A percentile compares a stretch with the other conserved stretches of the same genome.
Evolutionary conservation across 2,797 vertebrate genomes (phyloP).

Genomic region (Propithecus deckenii): DNA sequence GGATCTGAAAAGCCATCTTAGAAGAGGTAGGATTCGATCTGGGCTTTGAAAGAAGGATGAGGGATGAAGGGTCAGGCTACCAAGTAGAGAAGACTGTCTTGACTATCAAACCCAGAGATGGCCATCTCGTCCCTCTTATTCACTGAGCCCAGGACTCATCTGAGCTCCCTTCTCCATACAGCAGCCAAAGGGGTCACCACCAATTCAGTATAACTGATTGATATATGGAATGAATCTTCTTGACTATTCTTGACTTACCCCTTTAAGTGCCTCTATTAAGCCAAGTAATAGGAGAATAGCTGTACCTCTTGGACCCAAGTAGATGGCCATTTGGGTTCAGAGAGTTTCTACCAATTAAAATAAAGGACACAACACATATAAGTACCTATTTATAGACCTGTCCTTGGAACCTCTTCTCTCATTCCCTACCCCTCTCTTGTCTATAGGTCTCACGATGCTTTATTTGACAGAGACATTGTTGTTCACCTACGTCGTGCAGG

Average conservation of each 20-base stretch:
- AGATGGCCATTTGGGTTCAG: background rate
- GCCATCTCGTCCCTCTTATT: background rate
- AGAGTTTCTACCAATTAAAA: slow-evolving; percentile 24
- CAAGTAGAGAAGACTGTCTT: background rate
- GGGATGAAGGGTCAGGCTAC: background rate
- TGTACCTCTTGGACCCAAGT: background rate
- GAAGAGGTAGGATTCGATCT: background rate
- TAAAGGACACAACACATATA: background rate
- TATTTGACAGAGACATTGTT: background rate
- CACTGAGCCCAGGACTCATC: background rate
- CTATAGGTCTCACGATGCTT: background rate
- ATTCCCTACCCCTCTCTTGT: background rate
- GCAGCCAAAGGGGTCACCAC: background rate
- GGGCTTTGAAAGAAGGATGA: slow-evolving; percentile 11
- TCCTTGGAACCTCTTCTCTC: background rate
- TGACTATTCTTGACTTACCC: background rate
- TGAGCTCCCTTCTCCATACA: background rate
- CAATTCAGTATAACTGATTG: background rate
- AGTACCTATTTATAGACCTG: background rate
- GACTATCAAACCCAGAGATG: background rate
- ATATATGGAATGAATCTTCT: background rate
- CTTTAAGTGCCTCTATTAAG: background rate
- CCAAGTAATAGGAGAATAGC: background rate
- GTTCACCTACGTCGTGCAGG: background rate
- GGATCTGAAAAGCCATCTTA: background rate